Conservation (phyloP, 1,140 invertebrate species). For the Drosophila lowei region DNA sequence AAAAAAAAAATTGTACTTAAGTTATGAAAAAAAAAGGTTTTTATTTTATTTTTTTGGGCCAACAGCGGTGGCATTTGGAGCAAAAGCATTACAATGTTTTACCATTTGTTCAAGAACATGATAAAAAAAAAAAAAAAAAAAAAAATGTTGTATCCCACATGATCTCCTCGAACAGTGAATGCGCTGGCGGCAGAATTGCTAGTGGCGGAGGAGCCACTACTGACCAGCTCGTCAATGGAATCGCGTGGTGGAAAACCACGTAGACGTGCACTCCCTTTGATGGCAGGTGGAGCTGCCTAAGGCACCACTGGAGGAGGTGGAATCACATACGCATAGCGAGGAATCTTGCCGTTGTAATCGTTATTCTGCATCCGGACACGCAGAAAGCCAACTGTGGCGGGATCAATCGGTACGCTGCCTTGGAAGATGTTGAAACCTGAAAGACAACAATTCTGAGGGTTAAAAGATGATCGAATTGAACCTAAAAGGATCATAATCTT, state of each 20-base stretch:
- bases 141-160: conserved; percentile 30
- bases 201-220: conserved; percentile 38
- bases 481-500: background rate
- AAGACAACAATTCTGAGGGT: background rate
- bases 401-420: conserved; percentile 48
- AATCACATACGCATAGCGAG: conserved; percentile 45
- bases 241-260: conserved; percentile 25
- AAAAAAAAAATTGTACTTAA: too few relatives aligned
- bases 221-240: conserved; percentile 50
- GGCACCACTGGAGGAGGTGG: background rate
- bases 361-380: conserved; percentile 35
- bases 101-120: too few relatives aligned
- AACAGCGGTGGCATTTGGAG: too few relatives aligned
- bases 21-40: too few relatives aligned
- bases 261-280: conserved; percentile 3
- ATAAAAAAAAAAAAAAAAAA: conserved; percentile 23
- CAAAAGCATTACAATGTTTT: too few relatives aligned
- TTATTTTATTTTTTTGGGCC: too few relatives aligned
- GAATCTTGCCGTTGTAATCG: conserved; percentile 26
- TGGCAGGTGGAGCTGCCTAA: background rate
- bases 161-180: conserved; percentile 59
- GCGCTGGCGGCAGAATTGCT: conserved; percentile 47
- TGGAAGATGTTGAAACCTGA: conserved; percentile 63
- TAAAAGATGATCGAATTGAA: background rate
- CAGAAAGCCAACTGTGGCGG: conserved; percentile 22